Percentiles rank a stretch among this genome's conserved stretches.
phyloP scores from a whole-genome alignment of 2,888 invertebrate genomes.

The Orthosia gothica region DNA sequence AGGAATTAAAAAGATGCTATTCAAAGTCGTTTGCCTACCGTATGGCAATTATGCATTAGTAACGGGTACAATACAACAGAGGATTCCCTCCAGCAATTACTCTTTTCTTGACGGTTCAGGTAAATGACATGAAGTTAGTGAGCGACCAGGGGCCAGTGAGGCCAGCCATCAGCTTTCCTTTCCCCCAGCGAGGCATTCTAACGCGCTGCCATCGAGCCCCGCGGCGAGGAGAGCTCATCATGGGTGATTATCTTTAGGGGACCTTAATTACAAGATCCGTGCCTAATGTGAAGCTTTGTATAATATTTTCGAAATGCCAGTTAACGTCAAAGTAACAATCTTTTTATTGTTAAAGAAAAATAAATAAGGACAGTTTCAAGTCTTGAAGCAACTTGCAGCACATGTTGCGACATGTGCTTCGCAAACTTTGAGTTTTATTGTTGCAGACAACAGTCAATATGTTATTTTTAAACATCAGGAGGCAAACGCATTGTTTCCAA shows the following conservation, averaged over 20 bases:
- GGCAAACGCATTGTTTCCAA: slow-evolving; percentile 62
- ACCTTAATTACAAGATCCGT: slow-evolving; percentile 74
- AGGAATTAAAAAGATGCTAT: slow-evolving; percentile 46
- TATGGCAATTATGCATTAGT: slow-evolving; percentile 60
- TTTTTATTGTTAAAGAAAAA: slow-evolving; percentile 8
- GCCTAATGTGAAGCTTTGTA: slow-evolving; percentile 68
- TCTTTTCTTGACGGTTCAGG: slow-evolving; percentile 46
- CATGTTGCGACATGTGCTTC: slow-evolving; percentile 48
- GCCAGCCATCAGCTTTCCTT: slow-evolving; percentile 67
- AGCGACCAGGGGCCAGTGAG: slow-evolving; percentile 66
- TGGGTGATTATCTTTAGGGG: slow-evolving; percentile 73
- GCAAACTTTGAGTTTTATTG: slow-evolving; percentile 33
- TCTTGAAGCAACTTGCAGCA: slow-evolving; percentile 17
- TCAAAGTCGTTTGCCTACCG: slow-evolving; percentile 54
- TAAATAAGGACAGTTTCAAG: not conserved
- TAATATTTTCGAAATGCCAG: slow-evolving; percentile 44
- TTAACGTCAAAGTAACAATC: slow-evolving; percentile 6
- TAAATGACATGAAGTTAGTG: slow-evolving; percentile 55
- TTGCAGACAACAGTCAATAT: slow-evolving; percentile 48
- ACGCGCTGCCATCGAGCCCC: slow-evolving; percentile 55
- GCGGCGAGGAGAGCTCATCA: slow-evolving; percentile 69
- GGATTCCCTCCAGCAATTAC: slow-evolving; percentile 48
- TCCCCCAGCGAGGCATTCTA: slow-evolving; percentile 58
- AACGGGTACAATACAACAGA: slow-evolving; percentile 42
- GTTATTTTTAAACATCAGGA: slow-evolving; percentile 61